phyloP scores from a whole-genome alignment of 2,797 vertebrate species.

The Menidia menidia region DNA sequence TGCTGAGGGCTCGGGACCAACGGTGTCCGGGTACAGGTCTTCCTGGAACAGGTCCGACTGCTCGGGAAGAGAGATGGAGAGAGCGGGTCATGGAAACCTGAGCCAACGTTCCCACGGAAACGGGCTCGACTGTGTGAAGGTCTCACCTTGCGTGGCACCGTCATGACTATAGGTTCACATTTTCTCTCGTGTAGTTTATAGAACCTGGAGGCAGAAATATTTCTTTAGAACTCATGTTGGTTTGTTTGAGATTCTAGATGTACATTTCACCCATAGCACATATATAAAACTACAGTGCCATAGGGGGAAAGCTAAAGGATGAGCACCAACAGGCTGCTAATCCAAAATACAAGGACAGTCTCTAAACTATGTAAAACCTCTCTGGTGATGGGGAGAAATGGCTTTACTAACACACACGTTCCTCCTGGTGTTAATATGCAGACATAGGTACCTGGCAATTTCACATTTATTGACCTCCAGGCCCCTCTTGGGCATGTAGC shows the following conservation, averaged over 20 bases:
- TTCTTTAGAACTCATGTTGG: neutral
- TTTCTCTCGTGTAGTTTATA: conserved; percentile 93
- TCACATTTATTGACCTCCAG: conserved; percentile 95
- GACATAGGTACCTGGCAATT: conserved; percentile 85
- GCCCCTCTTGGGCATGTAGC: conserved; percentile 94
- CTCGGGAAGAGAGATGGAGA: conserved; percentile 1
- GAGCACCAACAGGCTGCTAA: neutral
- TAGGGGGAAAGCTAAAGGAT: neutral
- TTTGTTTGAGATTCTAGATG: neutral
- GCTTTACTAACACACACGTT: neutral
- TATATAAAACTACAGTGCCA: neutral
- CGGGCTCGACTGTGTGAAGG: neutral
- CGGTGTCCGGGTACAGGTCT: conserved; percentile 84
- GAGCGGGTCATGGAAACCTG: neutral
- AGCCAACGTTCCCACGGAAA: neutral
- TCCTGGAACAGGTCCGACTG: conserved; percentile 87
- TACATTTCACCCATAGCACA: neutral
- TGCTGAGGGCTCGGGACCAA: conserved; percentile 82
- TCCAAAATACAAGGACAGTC: too few relatives aligned
- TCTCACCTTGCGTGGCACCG: conserved; percentile 91
- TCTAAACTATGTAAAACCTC: neutral
- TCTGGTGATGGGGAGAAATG: neutral
- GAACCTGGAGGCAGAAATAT: conserved; percentile 80
- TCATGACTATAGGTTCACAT: conserved; percentile 92
- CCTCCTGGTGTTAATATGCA: neutral